Percentiles rank a stretch among this genome's conserved stretches.
These are phyloP conservation scores for Bettongia penicillata DNA, from an alignment of 2,113 vertebrate species.

Conservation along the genomic window DNA sequence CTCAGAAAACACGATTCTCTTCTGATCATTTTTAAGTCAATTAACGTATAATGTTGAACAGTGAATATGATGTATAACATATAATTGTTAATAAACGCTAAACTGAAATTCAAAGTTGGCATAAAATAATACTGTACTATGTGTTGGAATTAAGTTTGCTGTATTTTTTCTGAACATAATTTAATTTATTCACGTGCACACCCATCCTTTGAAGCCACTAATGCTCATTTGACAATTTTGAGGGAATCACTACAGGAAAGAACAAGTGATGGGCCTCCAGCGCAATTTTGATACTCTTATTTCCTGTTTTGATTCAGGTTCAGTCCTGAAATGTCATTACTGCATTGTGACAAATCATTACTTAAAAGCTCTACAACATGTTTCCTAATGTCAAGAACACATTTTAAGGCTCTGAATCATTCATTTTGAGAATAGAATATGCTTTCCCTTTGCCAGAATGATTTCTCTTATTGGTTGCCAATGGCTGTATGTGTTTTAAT, in stretches of 20 bases:
- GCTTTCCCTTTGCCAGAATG: neutral
- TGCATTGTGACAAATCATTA: neutral
- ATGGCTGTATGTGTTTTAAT: neutral
- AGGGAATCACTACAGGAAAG: neutral
- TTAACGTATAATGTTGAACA: slow-evolving; percentile 60
- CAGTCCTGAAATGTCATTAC: neutral
- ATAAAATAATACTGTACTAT: slow-evolving; percentile 48
- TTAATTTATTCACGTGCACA: neutral
- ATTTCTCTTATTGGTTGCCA: neutral
- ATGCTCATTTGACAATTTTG: neutral
- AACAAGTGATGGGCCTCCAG: neutral
- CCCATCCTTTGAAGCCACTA: neutral
- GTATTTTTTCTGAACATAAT: slow-evolving; percentile 58
- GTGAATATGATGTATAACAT: slow-evolving; percentile 10
- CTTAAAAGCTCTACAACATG: neutral
- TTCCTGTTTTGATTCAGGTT: neutral
- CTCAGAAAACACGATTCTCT: slow-evolving; percentile 70
- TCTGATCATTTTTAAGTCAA: slow-evolving; percentile 59
- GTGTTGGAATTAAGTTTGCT: slow-evolving; percentile 46
- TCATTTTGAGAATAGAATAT: neutral
- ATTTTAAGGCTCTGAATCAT: neutral
- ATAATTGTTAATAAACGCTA: slow-evolving; percentile 43
- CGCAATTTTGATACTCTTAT: neutral
- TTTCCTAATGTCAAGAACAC: neutral
- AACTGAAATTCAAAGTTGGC: slow-evolving; percentile 62